These are phyloP conservation scores for Crocallis elinguaria DNA, from an alignment of 2,888 invertebrate species.

Conservation along the genomic window DNA sequence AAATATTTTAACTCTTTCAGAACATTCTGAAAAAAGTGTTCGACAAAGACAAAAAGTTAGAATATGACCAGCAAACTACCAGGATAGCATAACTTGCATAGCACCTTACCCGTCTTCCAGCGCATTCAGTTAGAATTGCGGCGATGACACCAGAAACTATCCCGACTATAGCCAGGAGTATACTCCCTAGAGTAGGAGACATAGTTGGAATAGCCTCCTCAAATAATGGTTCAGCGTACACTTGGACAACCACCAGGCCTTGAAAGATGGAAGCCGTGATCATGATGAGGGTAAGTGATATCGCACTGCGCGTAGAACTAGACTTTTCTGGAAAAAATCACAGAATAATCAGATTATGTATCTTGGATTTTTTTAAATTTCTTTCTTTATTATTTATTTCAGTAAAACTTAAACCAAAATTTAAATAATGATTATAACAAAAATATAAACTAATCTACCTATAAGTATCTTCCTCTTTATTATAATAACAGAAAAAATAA, in stretches of 20 bases:
- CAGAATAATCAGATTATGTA: too few species aligned
- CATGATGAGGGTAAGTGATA: conserved; percentile 49
- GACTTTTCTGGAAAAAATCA: conserved; percentile 56
- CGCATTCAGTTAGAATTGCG: conserved; percentile 60
- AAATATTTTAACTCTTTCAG: too few species aligned
- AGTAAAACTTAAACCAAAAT: too few species aligned
- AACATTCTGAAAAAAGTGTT: too few species aligned
- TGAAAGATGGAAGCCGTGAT: conserved; percentile 60
- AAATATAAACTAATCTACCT: too few species aligned
- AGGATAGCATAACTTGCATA: conserved; percentile 28
- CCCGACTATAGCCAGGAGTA: conserved; percentile 53
- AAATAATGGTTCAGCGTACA: conserved; percentile 70
- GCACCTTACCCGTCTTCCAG: conserved; percentile 63
- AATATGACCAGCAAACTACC: conserved; percentile 10
- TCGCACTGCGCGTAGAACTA: conserved; percentile 56
- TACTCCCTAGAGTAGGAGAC: conserved; percentile 57
- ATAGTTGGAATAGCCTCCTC: conserved; percentile 57
- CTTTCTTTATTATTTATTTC: too few species aligned
- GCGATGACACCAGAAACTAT: conserved; percentile 54
- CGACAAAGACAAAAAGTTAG: too few species aligned
- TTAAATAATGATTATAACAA: too few species aligned
- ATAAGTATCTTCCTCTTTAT: too few species aligned
- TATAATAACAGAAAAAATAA: too few species aligned
- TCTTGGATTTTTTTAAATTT: too few species aligned
- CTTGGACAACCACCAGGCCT: conserved; percentile 65